Evolutionary conservation across 2,113 vertebrate species (phyloP).

Genomic region (Cyprinus carpio): DNA sequence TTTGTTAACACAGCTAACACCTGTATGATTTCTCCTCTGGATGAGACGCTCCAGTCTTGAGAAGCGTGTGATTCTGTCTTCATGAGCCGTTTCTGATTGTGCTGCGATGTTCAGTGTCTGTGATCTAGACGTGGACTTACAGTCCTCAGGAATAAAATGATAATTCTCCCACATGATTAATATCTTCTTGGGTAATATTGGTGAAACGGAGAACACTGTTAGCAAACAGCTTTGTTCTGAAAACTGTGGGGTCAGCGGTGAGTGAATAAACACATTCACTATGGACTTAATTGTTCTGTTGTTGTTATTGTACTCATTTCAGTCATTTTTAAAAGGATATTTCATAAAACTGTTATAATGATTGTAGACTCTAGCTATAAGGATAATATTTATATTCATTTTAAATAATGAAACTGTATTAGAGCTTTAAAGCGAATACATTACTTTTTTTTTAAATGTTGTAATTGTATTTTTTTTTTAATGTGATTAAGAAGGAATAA

Average conservation of each 20-base stretch:
- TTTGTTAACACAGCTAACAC: conserved; percentile 43
- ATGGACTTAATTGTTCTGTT: not conserved
- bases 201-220: not conserved
- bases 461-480: too few relatives aligned
- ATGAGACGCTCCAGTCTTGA: conserved; percentile 9
- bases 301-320: not conserved
- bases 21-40: not conserved
- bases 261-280: not conserved
- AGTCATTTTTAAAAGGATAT: not conserved
- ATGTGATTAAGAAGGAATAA: too few relatives aligned
- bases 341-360: not conserved
- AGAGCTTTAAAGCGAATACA: not conserved
- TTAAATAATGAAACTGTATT: not conserved
- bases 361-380: conserved; percentile 10
- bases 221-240: not conserved
- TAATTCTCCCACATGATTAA: not conserved
- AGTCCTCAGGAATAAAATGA: not conserved
- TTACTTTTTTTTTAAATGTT: too few relatives aligned
- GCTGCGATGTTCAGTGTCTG: not conserved
- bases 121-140: not conserved
- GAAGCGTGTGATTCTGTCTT: not conserved
- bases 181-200: conserved; percentile 6
- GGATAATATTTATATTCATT: conserved; percentile 25
- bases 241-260: not conserved
- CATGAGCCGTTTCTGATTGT: too few relatives aligned